These are phyloP conservation scores for Stomorhina lunata DNA, from an alignment of 2,888 invertebrate species.

Conservation along the genomic window DNA sequence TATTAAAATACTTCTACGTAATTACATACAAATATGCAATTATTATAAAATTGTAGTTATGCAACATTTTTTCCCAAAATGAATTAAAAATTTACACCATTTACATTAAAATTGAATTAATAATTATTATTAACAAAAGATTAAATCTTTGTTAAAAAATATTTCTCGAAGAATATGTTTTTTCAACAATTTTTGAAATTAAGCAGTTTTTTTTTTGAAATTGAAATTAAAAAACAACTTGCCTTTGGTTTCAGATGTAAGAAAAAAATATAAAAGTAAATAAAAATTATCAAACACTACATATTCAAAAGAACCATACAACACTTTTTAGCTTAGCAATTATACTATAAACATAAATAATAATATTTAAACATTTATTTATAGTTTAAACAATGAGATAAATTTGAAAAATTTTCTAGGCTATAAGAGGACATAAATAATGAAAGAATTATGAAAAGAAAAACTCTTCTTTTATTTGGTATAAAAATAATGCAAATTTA, in stretches of 20 bases:
- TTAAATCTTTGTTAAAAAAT: conserved; percentile 57
- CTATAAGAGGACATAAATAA: conserved; percentile 10
- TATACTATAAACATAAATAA: not conserved
- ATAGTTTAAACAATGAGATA: conserved; percentile 34
- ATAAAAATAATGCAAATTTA: conserved; percentile 11
- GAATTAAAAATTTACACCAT: conserved; percentile 27
- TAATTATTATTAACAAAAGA: conserved; percentile 55
- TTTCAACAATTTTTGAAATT: not conserved
- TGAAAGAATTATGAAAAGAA: not conserved
- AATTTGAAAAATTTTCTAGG: conserved; percentile 36
- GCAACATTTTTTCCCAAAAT: conserved; percentile 33
- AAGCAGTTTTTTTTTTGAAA: not conserved
- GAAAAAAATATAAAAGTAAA: not conserved
- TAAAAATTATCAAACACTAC: not conserved
- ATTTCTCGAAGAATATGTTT: conserved; percentile 9
- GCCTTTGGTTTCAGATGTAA: conserved; percentile 40
- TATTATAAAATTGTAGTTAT: conserved; percentile 51
- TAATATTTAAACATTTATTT: not conserved
- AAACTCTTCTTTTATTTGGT: conserved; percentile 19
- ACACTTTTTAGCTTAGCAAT: conserved; percentile 37
- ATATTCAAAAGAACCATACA: conserved; percentile 43
- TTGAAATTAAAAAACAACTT: conserved; percentile 1
- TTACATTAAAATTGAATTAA: conserved; percentile 30
- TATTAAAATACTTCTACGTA: conserved; percentile 11
- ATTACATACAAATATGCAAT: conserved; percentile 51